A percentile compares a stretch with the other conserved stretches of the same genome.
Conservation (phyloP, 2,888 invertebrate genomes). For the Coenonympha glycerion region DNA sequence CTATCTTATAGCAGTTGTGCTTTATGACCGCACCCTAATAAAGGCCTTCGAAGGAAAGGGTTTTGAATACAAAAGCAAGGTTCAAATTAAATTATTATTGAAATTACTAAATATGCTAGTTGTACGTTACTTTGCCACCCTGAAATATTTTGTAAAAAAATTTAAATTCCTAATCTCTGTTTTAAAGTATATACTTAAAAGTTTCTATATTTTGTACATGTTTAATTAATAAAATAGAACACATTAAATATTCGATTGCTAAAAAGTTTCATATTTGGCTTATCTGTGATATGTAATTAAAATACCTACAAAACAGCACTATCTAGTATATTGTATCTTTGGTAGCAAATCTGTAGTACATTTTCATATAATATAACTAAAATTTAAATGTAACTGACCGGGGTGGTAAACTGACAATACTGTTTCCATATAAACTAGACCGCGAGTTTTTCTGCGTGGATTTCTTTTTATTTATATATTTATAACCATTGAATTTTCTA, state of each 20-base stretch:
- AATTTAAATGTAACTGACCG: too few species aligned
- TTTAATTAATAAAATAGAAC: constrained; percentile 28
- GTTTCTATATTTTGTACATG: constrained; percentile 34
- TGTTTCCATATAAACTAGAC: too few species aligned
- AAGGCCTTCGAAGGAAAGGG: too few species aligned
- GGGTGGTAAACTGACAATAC: too few species aligned
- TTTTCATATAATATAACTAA: background rate
- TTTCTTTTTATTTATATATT: too few species aligned
- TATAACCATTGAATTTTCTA: too few species aligned
- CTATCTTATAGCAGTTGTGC: too few species aligned
- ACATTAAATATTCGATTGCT: constrained; percentile 46
- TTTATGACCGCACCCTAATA: too few species aligned
- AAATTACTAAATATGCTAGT: background rate
- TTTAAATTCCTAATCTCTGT: constrained; percentile 17
- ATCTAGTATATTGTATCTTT: constrained; percentile 2
- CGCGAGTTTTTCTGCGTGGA: too few species aligned
- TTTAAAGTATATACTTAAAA: constrained; percentile 21
- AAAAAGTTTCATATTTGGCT: constrained; percentile 55
- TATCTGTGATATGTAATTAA: constrained; percentile 58
- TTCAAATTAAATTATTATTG: background rate
- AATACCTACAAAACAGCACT: constrained; percentile 22
- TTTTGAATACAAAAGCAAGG: background rate
- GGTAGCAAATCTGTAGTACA: background rate
- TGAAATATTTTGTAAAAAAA: constrained; percentile 11
- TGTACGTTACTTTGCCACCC: constrained; percentile 13